phyloP scores from a whole-genome alignment of 2,797 vertebrate species.

The Lacerta agilis region DNA sequence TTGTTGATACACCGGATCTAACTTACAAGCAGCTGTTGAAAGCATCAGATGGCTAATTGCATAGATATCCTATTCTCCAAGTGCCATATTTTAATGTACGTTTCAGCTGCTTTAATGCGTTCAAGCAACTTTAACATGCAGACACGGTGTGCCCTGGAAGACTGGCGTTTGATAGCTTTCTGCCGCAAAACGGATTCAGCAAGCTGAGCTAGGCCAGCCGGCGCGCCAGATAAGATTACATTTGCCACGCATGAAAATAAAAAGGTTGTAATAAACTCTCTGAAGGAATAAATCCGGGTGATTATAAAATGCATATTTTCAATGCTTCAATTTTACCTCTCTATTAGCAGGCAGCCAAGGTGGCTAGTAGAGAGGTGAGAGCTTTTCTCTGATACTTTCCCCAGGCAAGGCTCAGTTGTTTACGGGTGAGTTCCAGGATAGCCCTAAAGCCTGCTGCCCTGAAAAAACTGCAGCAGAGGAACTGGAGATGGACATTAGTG shows the following conservation, averaged over 20 bases:
- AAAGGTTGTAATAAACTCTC: constrained; percentile 67
- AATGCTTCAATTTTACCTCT: constrained; percentile 49
- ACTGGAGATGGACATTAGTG: constrained; percentile 32
- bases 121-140: constrained; percentile 22
- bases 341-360: constrained; percentile 38
- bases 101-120: constrained; percentile 47
- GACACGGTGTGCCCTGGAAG: constrained; percentile 29
- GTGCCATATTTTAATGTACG: neutral
- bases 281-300: constrained; percentile 53
- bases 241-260: constrained; percentile 61
- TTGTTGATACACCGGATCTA: rapidly evolving
- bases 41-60: constrained; percentile 33
- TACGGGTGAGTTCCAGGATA: constrained; percentile 3
- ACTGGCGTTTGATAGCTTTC: constrained; percentile 35
- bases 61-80: constrained; percentile 26
- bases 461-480: neutral
- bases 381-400: constrained; percentile 12
- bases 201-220: constrained; percentile 44
- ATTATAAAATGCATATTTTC: constrained; percentile 57
- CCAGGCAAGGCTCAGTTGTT: rapidly evolving
- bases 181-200: neutral
- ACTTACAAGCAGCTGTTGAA: constrained; percentile 26
- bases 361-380: constrained; percentile 41
- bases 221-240: constrained; percentile 54
- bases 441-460: neutral